Evolutionary conservation across 2,113 vertebrate species (phyloP).

Genomic region (Craseonycteris thonglongyai): DNA sequence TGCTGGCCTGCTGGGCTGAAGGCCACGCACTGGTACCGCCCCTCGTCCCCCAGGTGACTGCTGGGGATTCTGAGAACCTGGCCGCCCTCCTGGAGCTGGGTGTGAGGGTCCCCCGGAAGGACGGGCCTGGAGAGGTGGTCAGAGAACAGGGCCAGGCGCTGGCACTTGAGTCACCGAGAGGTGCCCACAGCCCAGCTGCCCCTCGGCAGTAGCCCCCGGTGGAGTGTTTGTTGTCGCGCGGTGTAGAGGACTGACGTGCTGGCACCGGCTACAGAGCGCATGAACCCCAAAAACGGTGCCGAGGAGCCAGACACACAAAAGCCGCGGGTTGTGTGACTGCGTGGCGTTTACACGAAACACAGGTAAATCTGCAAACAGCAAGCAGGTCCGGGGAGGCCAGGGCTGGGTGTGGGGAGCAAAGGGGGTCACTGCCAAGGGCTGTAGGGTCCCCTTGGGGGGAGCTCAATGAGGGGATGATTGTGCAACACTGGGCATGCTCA

Average conservation of each 20-base stretch:
- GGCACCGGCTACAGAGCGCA: rapidly evolving
- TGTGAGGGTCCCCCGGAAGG: conserved; percentile 77
- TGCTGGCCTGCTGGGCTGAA: conserved; percentile 88
- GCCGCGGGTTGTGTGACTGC: rapidly evolving
- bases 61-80: conserved; percentile 83
- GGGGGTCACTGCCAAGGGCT: rapidly evolving
- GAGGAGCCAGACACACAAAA: neutral
- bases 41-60: conserved; percentile 82
- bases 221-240: neutral
- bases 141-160: rapidly evolving
- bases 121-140: conserved; percentile 76
- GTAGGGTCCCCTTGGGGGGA: neutral
- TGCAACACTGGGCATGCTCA: rapidly evolving
- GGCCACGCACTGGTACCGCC: conserved; percentile 87
- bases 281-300: rapidly evolving
- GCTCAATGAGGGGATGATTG: rapidly evolving
- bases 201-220: rapidly evolving
- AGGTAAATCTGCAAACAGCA: rapidly evolving
- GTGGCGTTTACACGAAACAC: rapidly evolving
- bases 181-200: rapidly evolving
- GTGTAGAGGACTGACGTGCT: rapidly evolving
- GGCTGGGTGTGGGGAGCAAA: rapidly evolving
- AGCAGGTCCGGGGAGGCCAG: rapidly evolving
- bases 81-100: conserved; percentile 80
- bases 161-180: rapidly evolving